Percentiles rank a stretch among this genome's conserved stretches.
phyloP scores from a whole-genome alignment of 2,113 vertebrate species.

The Paramisgurnus dabryanus region DNA sequence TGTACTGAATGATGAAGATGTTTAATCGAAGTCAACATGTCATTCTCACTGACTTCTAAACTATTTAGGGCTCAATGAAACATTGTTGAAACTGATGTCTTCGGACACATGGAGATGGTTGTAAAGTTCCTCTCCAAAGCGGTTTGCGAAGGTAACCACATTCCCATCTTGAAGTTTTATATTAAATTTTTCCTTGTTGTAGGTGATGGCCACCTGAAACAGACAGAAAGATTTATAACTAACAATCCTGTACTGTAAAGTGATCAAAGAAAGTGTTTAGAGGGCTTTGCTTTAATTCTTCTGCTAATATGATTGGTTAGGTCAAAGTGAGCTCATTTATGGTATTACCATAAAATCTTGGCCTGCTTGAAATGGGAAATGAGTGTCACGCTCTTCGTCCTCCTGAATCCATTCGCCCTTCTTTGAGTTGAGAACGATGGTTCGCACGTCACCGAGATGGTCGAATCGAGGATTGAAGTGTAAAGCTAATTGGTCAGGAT shows the following conservation, averaged over 20 bases:
- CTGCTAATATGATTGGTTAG: no score
- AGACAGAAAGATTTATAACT: no score
- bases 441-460: neutral
- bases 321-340: conserved; percentile 56
- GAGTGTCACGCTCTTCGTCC: conserved; percentile 46
- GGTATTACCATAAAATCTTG: no score
- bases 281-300: no score
- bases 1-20: no score
- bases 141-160: conserved; percentile 73
- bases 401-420: conserved; percentile 65
- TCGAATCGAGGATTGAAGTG: conserved; percentile 76
- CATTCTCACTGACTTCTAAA: no score
- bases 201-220: conserved; percentile 68
- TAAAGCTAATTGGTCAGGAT: conserved; percentile 63
- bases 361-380: no score
- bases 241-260: no score
- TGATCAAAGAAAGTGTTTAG: no score
- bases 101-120: conserved; percentile 64
- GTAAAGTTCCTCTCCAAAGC: conserved; percentile 71
- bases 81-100: conserved; percentile 60
- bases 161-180: conserved; percentile 70
- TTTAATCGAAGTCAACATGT: no score
- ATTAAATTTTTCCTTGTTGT: conserved; percentile 68
- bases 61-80: conserved; percentile 29
- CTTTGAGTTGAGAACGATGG: conserved; percentile 68